A percentile compares a stretch with the other conserved stretches of the same genome.
These are phyloP conservation scores for Babylonia areolata DNA, from an alignment of 1,140 invertebrate species.

Conservation along the genomic window DNA sequence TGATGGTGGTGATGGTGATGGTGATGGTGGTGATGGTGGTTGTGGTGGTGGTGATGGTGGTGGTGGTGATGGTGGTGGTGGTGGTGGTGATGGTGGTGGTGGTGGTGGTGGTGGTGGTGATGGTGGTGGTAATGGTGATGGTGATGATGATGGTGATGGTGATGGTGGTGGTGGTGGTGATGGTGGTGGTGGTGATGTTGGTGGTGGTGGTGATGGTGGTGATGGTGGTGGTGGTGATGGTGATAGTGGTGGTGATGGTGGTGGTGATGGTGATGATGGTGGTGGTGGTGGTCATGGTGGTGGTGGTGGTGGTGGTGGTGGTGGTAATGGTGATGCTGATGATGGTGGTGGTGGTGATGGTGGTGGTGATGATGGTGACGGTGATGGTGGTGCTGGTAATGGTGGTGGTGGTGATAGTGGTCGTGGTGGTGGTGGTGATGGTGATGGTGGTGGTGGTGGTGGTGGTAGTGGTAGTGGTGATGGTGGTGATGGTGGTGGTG, in stretches of 20 bases:
- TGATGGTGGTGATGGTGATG: slow-evolving; percentile 26
- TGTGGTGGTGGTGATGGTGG: too few relatives aligned
- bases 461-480: not conserved
- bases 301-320: not conserved
- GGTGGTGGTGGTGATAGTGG: not conserved
- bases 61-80: slow-evolving; percentile 9
- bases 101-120: slow-evolving; percentile 3
- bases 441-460: not conserved
- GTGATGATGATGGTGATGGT: not conserved
- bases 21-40: too few relatives aligned
- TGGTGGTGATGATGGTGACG: not conserved
- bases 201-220: too few relatives aligned
- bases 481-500: not conserved
- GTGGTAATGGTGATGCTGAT: too few relatives aligned
- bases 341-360: too few relatives aligned
- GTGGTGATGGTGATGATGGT: slow-evolving; percentile 7
- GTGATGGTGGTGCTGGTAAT: not conserved
- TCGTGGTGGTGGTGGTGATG: not conserved
- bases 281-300: not conserved
- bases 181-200: too few relatives aligned
- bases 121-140: not conserved
- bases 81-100: slow-evolving; percentile 13
- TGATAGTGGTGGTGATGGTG: slow-evolving; percentile 26
- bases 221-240: not conserved
- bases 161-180: too few relatives aligned